phyloP scores from a whole-genome alignment of 2,888 invertebrate genomes.

The Latheticus oryzae region DNA sequence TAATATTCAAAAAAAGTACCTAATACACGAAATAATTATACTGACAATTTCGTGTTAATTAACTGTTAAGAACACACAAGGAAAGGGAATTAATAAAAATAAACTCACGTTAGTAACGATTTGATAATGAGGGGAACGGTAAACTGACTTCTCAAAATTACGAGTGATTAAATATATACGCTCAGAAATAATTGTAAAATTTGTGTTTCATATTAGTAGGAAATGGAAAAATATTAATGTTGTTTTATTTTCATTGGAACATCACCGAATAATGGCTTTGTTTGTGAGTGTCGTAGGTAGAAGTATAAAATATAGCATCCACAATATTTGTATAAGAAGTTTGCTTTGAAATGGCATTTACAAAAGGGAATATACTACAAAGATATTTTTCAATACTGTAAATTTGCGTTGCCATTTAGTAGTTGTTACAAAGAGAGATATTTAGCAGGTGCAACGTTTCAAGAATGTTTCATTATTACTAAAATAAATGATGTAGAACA shows the following conservation, averaged over 20 bases:
- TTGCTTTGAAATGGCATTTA: conserved; percentile 3
- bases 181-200: too few relatives aligned
- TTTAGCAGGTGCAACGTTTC: conserved; percentile 22
- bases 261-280: too few relatives aligned
- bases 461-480: conserved; percentile 19
- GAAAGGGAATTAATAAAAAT: conserved; percentile 10
- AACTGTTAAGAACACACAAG: conserved; percentile 1
- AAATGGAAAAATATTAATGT: too few relatives aligned
- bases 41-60: conserved; percentile 7
- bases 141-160: conserved; percentile 17
- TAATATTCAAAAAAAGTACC: conserved; percentile 1
- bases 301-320: too few relatives aligned
- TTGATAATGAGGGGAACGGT: conserved; percentile 16
- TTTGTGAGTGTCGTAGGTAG: too few relatives aligned
- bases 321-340: too few relatives aligned
- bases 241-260: too few relatives aligned
- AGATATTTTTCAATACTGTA: conserved; percentile 10
- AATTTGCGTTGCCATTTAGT: conserved; percentile 8
- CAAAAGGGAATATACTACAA: background rate
- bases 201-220: too few relatives aligned
- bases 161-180: conserved; percentile 19
- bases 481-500: conserved; percentile 18
- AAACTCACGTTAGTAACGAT: conserved; percentile 1
- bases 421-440: conserved; percentile 15
- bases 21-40: conserved; percentile 4